Evolutionary conservation across 1,140 invertebrate species (phyloP).

Genomic region (Brachionus manjavacas): DNA sequence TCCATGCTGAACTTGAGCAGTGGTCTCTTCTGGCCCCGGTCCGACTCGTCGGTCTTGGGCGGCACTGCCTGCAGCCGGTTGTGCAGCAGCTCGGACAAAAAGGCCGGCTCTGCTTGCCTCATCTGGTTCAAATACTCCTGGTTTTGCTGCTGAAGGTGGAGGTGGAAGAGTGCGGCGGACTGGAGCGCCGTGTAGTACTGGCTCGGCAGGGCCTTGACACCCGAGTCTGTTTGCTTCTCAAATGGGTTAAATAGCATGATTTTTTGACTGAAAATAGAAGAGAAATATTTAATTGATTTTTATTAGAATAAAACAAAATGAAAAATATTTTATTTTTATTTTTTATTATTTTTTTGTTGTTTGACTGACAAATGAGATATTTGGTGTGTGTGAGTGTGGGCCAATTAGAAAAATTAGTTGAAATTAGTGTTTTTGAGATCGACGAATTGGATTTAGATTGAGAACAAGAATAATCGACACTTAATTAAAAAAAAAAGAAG

Average conservation of each 20-base stretch:
- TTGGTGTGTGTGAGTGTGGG: not conserved
- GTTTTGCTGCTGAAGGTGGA: slow-evolving; percentile 14
- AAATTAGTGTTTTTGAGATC: not conserved
- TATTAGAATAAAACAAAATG: slow-evolving; percentile 14
- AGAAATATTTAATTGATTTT: slow-evolving; percentile 19
- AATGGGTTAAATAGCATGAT: slow-evolving; percentile 5
- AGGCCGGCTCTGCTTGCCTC: not conserved
- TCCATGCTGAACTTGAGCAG: slow-evolving; percentile 26
- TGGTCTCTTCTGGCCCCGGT: not conserved
- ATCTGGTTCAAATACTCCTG: not conserved
- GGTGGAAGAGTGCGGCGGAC: slow-evolving; percentile 14
- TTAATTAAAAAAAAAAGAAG: not conserved
- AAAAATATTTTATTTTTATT: not conserved
- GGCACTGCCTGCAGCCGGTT: not conserved
- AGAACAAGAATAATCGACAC: not conserved
- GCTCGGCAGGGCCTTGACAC: not conserved
- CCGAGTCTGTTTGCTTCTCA: not conserved
- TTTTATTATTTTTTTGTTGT: too few species aligned
- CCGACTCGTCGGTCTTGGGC: not conserved
- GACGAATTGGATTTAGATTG: not conserved
- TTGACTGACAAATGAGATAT: not conserved
- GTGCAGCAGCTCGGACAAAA: not conserved
- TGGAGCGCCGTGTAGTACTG: not conserved
- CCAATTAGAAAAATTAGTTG: not conserved
- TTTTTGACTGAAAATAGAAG: not conserved